These are phyloP conservation scores for Nemopilema nomurai DNA, from an alignment of 30 jellyfish, hydroid and myxozoan genomes.

Conservation along the genomic window DNA sequence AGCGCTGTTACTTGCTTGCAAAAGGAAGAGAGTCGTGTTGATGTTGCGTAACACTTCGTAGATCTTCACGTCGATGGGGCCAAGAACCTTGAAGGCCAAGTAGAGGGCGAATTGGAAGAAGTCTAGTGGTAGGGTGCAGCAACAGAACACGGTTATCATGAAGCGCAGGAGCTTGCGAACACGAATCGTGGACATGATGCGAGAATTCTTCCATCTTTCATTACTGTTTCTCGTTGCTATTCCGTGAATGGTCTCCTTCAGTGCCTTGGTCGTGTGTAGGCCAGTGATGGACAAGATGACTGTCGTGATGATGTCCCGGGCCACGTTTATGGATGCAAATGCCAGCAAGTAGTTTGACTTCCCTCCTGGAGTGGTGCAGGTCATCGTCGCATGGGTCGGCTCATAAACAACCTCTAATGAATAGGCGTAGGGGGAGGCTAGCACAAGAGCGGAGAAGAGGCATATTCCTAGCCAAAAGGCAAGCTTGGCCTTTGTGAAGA, in stretches of 20 bases:
- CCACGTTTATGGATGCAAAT: constrained; percentile 27
- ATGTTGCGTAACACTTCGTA: constrained; percentile 20
- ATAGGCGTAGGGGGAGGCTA: constrained; percentile 38
- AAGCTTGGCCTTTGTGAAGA: background rate
- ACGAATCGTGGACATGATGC: constrained; percentile 17
- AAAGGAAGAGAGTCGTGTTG: constrained; percentile 20
- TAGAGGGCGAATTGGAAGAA: constrained; percentile 39
- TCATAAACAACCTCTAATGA: constrained; percentile 38
- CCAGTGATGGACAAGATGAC: constrained; percentile 28
- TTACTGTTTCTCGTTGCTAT: constrained; percentile 1
- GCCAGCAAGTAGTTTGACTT: constrained; percentile 17
- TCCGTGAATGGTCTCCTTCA: constrained; percentile 3
- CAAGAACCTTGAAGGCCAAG: background rate
- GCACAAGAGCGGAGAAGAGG: background rate
- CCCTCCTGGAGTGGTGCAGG: constrained; percentile 39
- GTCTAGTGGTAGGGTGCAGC: constrained; percentile 44
- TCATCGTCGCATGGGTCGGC: constrained; percentile 6
- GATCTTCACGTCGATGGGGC: background rate
- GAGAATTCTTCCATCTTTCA: constrained; percentile 8
- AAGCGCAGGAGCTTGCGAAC: constrained; percentile 6
- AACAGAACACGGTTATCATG: constrained; percentile 20
- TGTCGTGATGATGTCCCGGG: constrained; percentile 46
- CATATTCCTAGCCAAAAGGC: background rate
- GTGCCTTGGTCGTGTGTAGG: constrained; percentile 11
- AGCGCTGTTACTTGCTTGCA: constrained; percentile 54